Evolutionary conservation across 2,113 vertebrate genomes (phyloP).

Genomic region (Ranitomeya imitator): DNA sequence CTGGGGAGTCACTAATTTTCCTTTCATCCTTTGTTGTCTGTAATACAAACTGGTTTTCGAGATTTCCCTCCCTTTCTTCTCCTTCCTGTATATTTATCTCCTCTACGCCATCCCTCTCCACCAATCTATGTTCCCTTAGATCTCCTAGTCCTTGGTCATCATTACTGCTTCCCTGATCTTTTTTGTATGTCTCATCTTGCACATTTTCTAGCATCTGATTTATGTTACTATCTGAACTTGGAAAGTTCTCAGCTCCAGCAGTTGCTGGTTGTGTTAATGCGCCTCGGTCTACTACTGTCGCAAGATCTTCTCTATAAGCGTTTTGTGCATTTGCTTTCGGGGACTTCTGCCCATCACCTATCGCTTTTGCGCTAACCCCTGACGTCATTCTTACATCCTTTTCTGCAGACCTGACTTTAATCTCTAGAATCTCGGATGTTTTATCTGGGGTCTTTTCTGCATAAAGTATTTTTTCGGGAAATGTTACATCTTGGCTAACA

Average conservation of each 20-base stretch:
- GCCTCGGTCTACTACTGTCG: background rate
- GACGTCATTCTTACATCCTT: background rate
- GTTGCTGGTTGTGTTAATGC: background rate
- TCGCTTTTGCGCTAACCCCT: background rate
- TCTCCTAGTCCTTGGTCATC: background rate
- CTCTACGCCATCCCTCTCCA: background rate
- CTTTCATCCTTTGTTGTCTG: background rate
- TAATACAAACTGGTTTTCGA: background rate
- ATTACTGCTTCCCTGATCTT: background rate
- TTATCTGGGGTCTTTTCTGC: background rate
- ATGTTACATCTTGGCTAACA: background rate
- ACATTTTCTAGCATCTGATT: background rate
- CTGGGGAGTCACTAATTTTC: background rate
- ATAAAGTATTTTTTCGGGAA: background rate
- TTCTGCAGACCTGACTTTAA: background rate
- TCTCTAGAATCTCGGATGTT: background rate
- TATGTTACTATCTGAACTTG: background rate
- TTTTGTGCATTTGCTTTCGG: background rate
- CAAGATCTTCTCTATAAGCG: background rate
- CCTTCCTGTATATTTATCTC: conserved; percentile 1
- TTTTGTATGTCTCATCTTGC: background rate
- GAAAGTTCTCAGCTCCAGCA: background rate
- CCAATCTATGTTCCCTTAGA: background rate
- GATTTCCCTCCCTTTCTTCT: background rate
- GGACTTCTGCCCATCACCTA: background rate